These are phyloP conservation scores for Tyrannus savana DNA, from an alignment of 2,113 vertebrate genomes.

Conservation along the genomic window DNA sequence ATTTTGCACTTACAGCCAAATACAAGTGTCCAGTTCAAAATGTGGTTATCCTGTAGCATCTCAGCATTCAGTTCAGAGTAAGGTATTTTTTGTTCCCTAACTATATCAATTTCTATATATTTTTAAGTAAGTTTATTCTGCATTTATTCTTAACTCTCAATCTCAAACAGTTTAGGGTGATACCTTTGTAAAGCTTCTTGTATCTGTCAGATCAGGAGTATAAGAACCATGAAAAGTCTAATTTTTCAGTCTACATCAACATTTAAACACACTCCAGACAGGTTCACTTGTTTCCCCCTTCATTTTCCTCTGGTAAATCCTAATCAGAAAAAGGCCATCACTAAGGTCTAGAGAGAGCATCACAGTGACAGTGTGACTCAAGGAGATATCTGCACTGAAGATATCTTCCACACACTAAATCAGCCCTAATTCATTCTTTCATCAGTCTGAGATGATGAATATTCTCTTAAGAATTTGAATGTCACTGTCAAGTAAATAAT, in stretches of 20 bases:
- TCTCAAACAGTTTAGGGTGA: neutral
- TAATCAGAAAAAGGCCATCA: neutral
- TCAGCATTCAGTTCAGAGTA: neutral
- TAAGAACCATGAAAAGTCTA: neutral
- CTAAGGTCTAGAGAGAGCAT: neutral
- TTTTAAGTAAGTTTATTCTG: neutral
- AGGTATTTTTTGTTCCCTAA: neutral
- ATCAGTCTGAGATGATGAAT: neutral
- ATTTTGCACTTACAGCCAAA: neutral
- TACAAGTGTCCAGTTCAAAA: neutral
- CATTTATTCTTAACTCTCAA: neutral
- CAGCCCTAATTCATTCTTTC: neutral
- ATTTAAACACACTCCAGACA: neutral
- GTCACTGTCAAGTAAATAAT: neutral
- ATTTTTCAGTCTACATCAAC: neutral
- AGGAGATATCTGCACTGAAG: neutral
- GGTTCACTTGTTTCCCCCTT: neutral
- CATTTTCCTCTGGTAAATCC: neutral
- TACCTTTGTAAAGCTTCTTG: neutral
- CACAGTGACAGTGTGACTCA: neutral
- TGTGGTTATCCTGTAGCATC: neutral
- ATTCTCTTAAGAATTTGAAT: neutral
- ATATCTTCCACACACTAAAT: neutral
- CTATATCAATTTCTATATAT: accelerated
- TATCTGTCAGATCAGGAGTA: neutral